Percentiles rank a stretch among this genome's conserved stretches.
phyloP scores from a whole-genome alignment of 2,113 vertebrate species.

The Leptocoma aspasia region DNA sequence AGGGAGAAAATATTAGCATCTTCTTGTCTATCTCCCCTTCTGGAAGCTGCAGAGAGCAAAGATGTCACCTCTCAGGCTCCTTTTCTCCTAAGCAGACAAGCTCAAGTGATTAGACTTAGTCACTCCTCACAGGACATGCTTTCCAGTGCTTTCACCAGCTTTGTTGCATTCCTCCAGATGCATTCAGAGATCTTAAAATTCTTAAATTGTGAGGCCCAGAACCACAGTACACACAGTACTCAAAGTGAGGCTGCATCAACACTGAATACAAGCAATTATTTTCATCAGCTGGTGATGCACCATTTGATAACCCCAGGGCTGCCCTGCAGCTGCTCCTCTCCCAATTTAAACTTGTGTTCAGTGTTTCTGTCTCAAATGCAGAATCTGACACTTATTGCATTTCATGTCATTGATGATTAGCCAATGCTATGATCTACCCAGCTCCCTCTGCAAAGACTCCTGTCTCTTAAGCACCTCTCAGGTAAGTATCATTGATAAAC shows the following conservation, averaged over 20 bases:
- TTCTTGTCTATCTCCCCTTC: not conserved
- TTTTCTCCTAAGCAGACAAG: not conserved
- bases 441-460: not conserved
- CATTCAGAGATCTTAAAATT: not conserved
- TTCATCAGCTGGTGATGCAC: not conserved
- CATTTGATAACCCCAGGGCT: not conserved
- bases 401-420: not conserved
- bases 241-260: fast-evolving
- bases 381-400: not conserved
- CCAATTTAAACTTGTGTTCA: fast-evolving
- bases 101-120: not conserved
- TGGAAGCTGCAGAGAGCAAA: not conserved
- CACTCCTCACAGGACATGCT: not conserved
- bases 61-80: not conserved
- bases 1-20: not conserved
- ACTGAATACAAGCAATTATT: fast-evolving
- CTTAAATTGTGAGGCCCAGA: not conserved
- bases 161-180: not conserved
- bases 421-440: not conserved
- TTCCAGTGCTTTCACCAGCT: not conserved
- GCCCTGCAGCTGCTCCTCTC: not conserved
- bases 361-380: not conserved
- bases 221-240: not conserved
- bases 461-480: not conserved
- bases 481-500: not conserved